These are phyloP conservation scores for Poecilus cupreus DNA, from an alignment of 2,888 invertebrate species.

Conservation along the genomic window DNA sequence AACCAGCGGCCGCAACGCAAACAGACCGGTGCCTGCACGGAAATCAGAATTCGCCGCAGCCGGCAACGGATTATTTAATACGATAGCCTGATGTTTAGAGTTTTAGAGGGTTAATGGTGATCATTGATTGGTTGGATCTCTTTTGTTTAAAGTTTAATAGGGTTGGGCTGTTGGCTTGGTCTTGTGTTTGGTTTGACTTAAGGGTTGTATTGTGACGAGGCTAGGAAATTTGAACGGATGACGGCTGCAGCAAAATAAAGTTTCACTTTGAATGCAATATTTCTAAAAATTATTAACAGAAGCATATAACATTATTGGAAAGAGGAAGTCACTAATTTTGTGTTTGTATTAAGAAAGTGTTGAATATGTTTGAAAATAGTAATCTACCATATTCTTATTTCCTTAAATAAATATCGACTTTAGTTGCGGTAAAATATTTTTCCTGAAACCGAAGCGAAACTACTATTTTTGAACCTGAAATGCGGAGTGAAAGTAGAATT, in stretches of 20 bases:
- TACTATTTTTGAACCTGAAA: too few relatives aligned
- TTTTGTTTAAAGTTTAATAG: slow-evolving; percentile 17
- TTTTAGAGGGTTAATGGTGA: slow-evolving; percentile 5
- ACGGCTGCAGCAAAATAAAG: background rate
- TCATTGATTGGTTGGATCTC: slow-evolving; percentile 29
- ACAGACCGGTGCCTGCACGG: background rate
- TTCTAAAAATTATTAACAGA: background rate
- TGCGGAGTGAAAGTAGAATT: too few relatives aligned
- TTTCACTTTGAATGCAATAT: too few relatives aligned
- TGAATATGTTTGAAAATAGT: too few relatives aligned
- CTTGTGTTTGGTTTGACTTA: background rate
- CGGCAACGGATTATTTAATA: background rate
- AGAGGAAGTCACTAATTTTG: too few relatives aligned
- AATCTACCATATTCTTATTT: too few relatives aligned
- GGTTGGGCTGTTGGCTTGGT: background rate
- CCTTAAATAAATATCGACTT: too few relatives aligned
- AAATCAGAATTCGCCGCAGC: slow-evolving; percentile 25
- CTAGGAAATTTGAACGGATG: background rate
- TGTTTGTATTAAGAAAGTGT: too few relatives aligned
- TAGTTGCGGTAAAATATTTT: too few relatives aligned
- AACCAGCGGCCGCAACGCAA: background rate
- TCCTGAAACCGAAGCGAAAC: too few relatives aligned
- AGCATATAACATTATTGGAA: too few relatives aligned
- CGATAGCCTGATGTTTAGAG: background rate
- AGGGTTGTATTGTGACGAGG: background rate